Evolutionary conservation across 2,888 invertebrate genomes (phyloP).

Genomic region (Flabesymbios commensalis): DNA sequence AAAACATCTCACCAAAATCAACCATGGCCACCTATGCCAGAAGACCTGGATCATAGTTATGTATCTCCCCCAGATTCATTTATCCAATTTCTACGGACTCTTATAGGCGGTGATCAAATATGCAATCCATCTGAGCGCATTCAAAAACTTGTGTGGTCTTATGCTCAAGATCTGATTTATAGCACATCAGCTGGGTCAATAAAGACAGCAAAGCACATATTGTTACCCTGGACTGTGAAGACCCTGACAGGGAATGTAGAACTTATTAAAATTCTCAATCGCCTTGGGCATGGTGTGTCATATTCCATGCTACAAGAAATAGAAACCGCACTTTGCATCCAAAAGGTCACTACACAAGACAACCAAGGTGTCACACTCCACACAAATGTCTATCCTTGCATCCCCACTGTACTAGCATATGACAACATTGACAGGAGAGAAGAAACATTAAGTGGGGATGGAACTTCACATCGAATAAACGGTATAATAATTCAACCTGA

Average conservation of each 20-base stretch:
- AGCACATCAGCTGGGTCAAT: background rate
- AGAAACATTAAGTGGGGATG: conserved; percentile 34
- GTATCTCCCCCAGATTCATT: background rate
- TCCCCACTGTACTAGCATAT: conserved; percentile 27
- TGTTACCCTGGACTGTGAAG: conserved; percentile 9
- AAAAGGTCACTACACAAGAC: background rate
- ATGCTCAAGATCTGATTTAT: conserved; percentile 7
- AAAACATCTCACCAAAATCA: background rate
- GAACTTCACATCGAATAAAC: too few species aligned
- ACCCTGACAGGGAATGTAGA: conserved; percentile 11
- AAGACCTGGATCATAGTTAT: background rate
- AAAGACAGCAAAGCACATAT: conserved; percentile 3
- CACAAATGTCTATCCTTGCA: conserved; percentile 19
- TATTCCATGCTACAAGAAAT: conserved; percentile 13
- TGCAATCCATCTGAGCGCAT: background rate
- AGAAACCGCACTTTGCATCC: conserved; percentile 10
- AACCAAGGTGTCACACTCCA: conserved; percentile 17
- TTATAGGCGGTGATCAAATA: background rate
- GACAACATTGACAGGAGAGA: conserved; percentile 40
- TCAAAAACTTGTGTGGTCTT: background rate
- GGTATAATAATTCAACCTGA: conserved; percentile 29
- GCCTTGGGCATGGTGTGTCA: conserved; percentile 7
- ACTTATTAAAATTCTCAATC: conserved; percentile 8
- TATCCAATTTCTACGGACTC: background rate
- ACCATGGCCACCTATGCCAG: background rate